These are phyloP conservation scores for Scortum barcoo DNA, from an alignment of 2,113 vertebrate genomes.

Conservation along the genomic window DNA sequence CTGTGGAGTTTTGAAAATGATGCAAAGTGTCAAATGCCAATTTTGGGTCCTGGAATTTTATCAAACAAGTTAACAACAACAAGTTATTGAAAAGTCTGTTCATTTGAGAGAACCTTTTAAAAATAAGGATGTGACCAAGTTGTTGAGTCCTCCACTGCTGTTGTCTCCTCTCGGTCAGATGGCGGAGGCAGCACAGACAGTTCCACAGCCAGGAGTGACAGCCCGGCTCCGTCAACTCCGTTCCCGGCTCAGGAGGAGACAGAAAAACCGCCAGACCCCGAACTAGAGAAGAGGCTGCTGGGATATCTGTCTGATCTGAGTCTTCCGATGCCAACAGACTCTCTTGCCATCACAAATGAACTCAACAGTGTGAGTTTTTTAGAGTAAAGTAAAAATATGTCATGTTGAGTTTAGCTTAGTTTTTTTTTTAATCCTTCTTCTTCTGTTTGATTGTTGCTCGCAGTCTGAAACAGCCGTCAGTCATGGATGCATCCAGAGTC, in stretches of 20 bases:
- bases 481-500: conserved; percentile 89
- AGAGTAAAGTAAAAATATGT: neutral
- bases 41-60: neutral
- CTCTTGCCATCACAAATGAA: conserved; percentile 88
- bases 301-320: conserved; percentile 91
- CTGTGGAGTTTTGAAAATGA: neutral
- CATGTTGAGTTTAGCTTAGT: too few relatives aligned
- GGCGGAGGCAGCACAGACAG: conserved; percentile 84
- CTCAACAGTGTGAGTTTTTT: conserved; percentile 86
- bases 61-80: neutral
- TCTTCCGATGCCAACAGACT: conserved; percentile 89
- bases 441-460: neutral
- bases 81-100: neutral
- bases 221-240: conserved; percentile 85
- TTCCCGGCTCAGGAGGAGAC: conserved; percentile 76
- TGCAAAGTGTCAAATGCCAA: neutral
- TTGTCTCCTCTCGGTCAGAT: conserved; percentile 73
- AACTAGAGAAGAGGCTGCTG: conserved; percentile 91
- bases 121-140: neutral
- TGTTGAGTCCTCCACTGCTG: too few relatives aligned
- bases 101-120: neutral
- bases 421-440: neutral
- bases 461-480: conserved; percentile 88
- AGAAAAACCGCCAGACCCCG: conserved; percentile 89
- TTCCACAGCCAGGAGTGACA: conserved; percentile 87